These are phyloP conservation scores for Anguilla anguilla DNA, from an alignment of 2,797 vertebrate genomes.

Conservation along the genomic window DNA sequence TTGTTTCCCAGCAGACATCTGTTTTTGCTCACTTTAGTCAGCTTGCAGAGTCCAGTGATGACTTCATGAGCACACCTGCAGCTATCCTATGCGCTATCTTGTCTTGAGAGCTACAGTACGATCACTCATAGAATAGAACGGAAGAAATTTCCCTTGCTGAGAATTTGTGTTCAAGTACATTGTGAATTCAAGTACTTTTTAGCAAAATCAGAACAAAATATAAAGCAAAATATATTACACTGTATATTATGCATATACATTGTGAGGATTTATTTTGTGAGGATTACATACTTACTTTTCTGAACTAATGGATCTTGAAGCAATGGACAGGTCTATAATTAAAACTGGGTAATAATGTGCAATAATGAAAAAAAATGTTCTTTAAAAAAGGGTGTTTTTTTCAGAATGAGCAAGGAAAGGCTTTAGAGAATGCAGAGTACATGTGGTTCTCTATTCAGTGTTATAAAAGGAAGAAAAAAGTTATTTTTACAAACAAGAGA, in stretches of 20 bases:
- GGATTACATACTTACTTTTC: neutral
- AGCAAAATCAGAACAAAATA: neutral
- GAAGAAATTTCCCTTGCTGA: neutral
- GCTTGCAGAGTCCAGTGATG: neutral
- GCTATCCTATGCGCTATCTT: neutral
- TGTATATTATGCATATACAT: neutral
- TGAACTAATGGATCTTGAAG: neutral
- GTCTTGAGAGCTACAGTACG: neutral
- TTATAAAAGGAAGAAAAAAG: neutral
- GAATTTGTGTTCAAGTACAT: neutral
- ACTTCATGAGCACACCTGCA: neutral
- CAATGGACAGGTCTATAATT: neutral
- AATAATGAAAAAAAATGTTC: neutral
- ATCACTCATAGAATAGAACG: neutral
- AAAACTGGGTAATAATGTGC: neutral
- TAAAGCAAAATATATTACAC: neutral
- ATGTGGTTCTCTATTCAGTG: neutral
- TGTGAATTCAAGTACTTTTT: neutral
- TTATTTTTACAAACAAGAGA: neutral
- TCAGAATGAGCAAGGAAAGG: neutral
- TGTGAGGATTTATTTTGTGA: too few species aligned
- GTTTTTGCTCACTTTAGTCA: neutral
- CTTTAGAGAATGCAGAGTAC: neutral
- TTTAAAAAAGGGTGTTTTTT: neutral
- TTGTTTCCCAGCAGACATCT: slow-evolving; percentile 12